Conservation (phyloP, 1,140 invertebrate genomes). For the Frieseomelitta varia region DNA sequence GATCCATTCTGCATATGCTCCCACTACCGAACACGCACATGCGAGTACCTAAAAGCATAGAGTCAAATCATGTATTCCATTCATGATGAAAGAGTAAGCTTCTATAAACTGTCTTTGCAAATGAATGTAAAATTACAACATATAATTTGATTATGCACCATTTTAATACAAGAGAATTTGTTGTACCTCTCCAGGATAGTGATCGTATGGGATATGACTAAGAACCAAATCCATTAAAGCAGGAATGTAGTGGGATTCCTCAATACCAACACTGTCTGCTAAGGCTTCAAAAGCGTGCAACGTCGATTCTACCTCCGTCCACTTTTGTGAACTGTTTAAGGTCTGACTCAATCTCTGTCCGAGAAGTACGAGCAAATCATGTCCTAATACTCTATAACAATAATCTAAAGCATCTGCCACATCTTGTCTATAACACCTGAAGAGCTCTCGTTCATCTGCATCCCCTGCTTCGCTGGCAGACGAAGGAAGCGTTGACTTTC, state of each 20-base stretch:
- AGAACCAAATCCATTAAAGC: slow-evolving; percentile 87
- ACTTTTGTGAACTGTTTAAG: slow-evolving; percentile 75
- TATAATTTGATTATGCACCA: slow-evolving; percentile 21
- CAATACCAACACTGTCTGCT: slow-evolving; percentile 87
- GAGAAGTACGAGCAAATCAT: slow-evolving; percentile 86
- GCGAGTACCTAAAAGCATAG: slow-evolving; percentile 68
- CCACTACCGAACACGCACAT: slow-evolving; percentile 79
- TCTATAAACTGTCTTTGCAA: slow-evolving; percentile 2
- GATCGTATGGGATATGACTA: slow-evolving; percentile 85
- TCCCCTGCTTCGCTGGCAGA: slow-evolving; percentile 77
- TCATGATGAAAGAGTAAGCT: not conserved
- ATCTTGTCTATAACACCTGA: slow-evolving; percentile 95
- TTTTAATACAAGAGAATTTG: slow-evolving; percentile 23
- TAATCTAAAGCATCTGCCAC: slow-evolving; percentile 94
- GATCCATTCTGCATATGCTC: slow-evolving; percentile 92
- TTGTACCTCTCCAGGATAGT: slow-evolving; percentile 77
- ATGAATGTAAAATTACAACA: not conserved
- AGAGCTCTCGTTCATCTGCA: slow-evolving; percentile 91
- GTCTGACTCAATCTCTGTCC: slow-evolving; percentile 82
- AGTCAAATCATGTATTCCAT: not conserved
- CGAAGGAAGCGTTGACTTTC: slow-evolving; percentile 85
- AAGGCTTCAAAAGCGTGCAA: slow-evolving; percentile 92
- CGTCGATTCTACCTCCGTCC: slow-evolving; percentile 89
- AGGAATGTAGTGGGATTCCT: slow-evolving; percentile 85
- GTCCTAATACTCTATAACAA: slow-evolving; percentile 90